These are phyloP conservation scores for Stenichneumon culpator DNA, from an alignment of 2,888 invertebrate genomes.

Conservation along the genomic window DNA sequence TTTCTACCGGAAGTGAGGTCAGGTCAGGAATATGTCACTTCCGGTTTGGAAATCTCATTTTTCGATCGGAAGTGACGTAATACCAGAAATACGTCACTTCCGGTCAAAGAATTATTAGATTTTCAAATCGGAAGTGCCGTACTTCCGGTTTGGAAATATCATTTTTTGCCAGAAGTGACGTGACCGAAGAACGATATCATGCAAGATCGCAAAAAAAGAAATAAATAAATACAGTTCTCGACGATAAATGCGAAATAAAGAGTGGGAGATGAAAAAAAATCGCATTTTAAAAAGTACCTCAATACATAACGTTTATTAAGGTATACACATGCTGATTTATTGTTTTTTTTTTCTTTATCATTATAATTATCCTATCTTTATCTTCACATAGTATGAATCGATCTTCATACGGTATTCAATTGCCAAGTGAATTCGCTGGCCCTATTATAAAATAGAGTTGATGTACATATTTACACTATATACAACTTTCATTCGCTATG, in stretches of 20 bases:
- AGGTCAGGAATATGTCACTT: no score
- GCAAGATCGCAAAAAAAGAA: neutral
- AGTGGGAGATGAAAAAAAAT: constrained; percentile 73
- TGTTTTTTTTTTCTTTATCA: constrained; percentile 77
- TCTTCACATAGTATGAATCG: constrained; percentile 79
- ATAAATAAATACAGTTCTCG: constrained; percentile 20
- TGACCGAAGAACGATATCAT: neutral
- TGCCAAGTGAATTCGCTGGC: constrained; percentile 75
- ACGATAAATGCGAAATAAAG: constrained; percentile 13
- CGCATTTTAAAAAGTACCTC: constrained; percentile 85
- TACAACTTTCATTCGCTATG: constrained; percentile 78
- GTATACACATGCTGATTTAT: constrained; percentile 84
- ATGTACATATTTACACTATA: constrained; percentile 85
- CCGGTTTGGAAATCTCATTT: no score
- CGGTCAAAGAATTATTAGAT: no score
- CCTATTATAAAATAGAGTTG: constrained; percentile 84
- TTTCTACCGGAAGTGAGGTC: no score
- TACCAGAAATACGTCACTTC: no score
- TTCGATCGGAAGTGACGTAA: no score
- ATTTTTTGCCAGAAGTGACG: neutral
- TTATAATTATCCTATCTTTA: constrained; percentile 83
- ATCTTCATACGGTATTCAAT: constrained; percentile 71
- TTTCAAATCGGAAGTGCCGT: no score
- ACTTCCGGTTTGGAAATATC: no score
- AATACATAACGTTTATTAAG: constrained; percentile 85